A percentile compares a stretch with the other conserved stretches of the same genome.
Conservation (phyloP, 2,797 vertebrate genomes). For the Mus spretus region DNA sequence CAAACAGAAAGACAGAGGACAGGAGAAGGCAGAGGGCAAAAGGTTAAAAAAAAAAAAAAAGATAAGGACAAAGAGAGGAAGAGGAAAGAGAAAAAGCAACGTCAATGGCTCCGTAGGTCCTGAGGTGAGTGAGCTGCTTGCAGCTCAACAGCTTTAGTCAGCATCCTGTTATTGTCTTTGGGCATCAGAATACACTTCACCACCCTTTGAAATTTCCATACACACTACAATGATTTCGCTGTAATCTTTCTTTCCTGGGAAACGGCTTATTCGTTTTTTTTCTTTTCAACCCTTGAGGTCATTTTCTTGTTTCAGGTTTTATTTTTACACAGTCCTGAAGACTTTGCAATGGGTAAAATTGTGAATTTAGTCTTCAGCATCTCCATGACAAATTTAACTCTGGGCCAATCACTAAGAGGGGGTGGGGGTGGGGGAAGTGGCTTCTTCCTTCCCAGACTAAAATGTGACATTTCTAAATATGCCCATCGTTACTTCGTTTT, state of each 20-base stretch:
- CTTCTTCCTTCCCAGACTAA: background rate
- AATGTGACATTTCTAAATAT: background rate
- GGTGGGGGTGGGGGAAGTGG: background rate
- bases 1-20: background rate
- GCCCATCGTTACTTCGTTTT: background rate
- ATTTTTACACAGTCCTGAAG: background rate
- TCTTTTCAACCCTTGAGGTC: constrained; percentile 45
- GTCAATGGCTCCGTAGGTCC: constrained; percentile 41
- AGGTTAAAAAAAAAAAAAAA: constrained; percentile 7
- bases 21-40: constrained; percentile 11
- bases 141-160: constrained; percentile 73
- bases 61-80: constrained; percentile 81
- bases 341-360: constrained; percentile 30
- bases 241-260: constrained; percentile 57
- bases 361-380: background rate
- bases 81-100: constrained; percentile 71
- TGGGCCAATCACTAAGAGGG: background rate
- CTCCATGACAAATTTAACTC: background rate
- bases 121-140: constrained; percentile 32
- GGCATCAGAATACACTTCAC: constrained; percentile 50
- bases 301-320: background rate
- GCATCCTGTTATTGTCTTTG: constrained; percentile 81
- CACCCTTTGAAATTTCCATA: constrained; percentile 75
- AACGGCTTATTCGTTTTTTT: constrained; percentile 4
- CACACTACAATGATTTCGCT: background rate